phyloP scores from a whole-genome alignment of 2,113 vertebrate genomes.

The Lepisosteus osseus region DNA sequence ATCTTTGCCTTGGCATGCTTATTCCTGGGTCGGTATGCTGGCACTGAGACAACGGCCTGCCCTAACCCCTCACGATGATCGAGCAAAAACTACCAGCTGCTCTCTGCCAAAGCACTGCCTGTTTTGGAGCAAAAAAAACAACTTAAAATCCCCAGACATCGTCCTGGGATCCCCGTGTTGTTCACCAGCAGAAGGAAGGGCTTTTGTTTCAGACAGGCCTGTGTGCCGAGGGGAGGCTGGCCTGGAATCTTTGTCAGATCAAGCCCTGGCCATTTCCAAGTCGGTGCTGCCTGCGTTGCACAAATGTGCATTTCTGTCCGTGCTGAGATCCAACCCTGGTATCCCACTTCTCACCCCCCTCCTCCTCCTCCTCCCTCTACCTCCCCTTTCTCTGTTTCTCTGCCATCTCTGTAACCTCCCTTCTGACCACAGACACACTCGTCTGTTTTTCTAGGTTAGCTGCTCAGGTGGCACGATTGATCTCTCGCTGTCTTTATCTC shows the following conservation, averaged over 20 bases:
- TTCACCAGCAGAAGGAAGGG: too few species aligned
- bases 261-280: too few species aligned
- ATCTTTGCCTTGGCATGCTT: too few species aligned
- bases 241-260: too few species aligned
- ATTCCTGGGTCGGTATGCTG: too few species aligned
- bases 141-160: too few species aligned
- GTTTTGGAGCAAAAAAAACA: too few species aligned
- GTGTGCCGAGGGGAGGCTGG: background rate
- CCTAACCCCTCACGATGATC: too few species aligned
- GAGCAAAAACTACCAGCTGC: too few species aligned
- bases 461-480: conserved; percentile 36
- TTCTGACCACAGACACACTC: conserved; percentile 43
- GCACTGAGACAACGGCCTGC: too few species aligned
- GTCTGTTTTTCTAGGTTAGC: conserved; percentile 48
- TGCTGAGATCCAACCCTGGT: background rate
- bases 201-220: conserved; percentile 29
- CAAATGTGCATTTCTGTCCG: background rate
- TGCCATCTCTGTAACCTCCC: conserved; percentile 27
- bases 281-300: background rate
- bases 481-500: conserved; percentile 26
- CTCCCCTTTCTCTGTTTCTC: conserved; percentile 36
- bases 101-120: too few species aligned
- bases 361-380: background rate
- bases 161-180: too few species aligned
- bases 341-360: background rate